Evolutionary conservation across 2,113 vertebrate species (phyloP).

Genomic region (Sapajus apella): DNA sequence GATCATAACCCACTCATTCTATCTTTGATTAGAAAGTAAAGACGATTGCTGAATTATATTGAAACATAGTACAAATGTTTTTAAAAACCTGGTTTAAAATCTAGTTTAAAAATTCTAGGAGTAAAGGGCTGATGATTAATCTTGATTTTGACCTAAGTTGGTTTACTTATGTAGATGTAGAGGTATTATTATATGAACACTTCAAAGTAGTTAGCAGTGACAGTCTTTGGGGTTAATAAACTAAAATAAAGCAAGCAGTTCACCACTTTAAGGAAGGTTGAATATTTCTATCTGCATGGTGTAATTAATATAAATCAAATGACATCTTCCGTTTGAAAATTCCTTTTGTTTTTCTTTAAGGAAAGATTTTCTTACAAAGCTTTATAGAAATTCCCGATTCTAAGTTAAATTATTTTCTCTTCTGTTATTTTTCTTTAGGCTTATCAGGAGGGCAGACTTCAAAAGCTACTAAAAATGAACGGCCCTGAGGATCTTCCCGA

Average conservation of each 20-base stretch:
- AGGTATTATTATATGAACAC: background rate
- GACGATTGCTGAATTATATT: background rate
- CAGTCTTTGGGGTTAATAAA: background rate
- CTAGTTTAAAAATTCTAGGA: background rate
- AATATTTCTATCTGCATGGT: background rate
- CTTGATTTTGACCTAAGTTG: background rate
- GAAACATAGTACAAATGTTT: background rate
- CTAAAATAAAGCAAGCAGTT: too few species aligned
- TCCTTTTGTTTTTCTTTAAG: conserved; percentile 7
- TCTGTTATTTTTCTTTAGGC: conserved; percentile 67
- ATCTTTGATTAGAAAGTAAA: conserved; percentile 6
- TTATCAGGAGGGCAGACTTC: conserved; percentile 66
- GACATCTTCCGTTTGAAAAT: background rate
- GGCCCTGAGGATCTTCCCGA: rapidly evolving
- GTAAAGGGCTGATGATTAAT: background rate
- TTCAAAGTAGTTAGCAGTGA: background rate
- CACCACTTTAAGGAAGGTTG: background rate
- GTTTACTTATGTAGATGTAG: background rate
- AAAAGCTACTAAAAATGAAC: conserved; percentile 71
- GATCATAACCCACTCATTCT: background rate
- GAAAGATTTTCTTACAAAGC: background rate
- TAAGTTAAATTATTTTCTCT: background rate
- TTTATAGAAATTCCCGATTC: background rate
- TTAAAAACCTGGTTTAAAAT: background rate
- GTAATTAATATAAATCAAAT: background rate